A percentile compares a stretch with the other conserved stretches of the same genome.
Evolutionary conservation across 2,888 invertebrate genomes (phyloP).

Genomic region (Chesias legatella): DNA sequence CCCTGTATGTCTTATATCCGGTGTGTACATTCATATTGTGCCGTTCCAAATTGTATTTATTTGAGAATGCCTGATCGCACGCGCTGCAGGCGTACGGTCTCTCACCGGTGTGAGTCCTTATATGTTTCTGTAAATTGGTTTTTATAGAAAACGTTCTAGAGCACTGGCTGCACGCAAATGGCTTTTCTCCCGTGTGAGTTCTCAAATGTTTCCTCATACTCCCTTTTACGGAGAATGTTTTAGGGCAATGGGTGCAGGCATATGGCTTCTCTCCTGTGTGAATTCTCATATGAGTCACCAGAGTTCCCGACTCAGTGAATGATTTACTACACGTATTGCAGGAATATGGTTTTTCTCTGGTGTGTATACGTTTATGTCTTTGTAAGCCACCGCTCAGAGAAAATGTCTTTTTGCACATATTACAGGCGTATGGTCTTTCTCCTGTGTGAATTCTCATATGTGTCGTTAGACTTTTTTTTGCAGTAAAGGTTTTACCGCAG

Average conservation of each 20-base stretch:
- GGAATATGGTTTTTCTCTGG: background rate
- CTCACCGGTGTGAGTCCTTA: background rate
- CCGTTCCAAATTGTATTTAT: background rate
- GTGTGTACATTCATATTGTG: background rate
- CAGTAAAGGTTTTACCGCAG: too few relatives aligned
- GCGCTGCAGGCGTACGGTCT: too few relatives aligned
- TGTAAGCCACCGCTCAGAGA: background rate
- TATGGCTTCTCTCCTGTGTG: slow-evolving; percentile 8
- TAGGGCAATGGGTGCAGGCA: slow-evolving; percentile 1
- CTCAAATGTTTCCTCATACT: too few relatives aligned
- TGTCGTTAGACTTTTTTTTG: too few relatives aligned
- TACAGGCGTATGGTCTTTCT: background rate
- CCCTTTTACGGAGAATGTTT: too few relatives aligned
- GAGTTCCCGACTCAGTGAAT: background rate
- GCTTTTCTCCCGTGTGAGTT: too few relatives aligned
- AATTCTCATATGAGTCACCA: background rate
- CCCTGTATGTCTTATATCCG: background rate
- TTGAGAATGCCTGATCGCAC: slow-evolving; percentile 1
- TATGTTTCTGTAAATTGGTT: too few relatives aligned
- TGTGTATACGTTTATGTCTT: background rate
- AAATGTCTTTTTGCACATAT: background rate
- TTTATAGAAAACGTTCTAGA: too few relatives aligned
- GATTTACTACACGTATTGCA: background rate
- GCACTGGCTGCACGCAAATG: too few relatives aligned
- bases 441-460: background rate